Conservation (phyloP, 37 sponge, comb jelly and placozoan genomes). For the Cliona cf. orientalis region DNA sequence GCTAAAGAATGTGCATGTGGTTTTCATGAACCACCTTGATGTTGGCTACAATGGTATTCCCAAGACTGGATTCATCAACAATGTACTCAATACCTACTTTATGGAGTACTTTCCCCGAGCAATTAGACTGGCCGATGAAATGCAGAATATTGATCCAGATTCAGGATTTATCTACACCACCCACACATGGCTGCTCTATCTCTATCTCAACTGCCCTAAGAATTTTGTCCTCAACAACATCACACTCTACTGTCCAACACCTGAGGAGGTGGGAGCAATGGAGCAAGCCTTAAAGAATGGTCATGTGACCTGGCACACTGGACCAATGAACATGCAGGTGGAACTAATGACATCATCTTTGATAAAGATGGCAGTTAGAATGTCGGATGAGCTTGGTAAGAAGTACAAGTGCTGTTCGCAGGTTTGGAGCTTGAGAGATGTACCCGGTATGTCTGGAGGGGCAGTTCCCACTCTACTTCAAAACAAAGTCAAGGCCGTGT, state of each 20-base stretch:
- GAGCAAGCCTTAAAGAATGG: slow-evolving; percentile 29
- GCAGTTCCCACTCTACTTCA: slow-evolving; percentile 14
- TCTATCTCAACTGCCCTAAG: slow-evolving; percentile 81
- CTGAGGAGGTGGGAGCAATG: slow-evolving; percentile 17
- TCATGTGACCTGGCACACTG: slow-evolving; percentile 58
- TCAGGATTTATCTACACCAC: slow-evolving; percentile 72
- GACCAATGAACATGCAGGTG: slow-evolving; percentile 76
- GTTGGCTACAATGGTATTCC: slow-evolving; percentile 77
- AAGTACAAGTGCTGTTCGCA: background rate
- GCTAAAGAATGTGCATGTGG: slow-evolving; percentile 56
- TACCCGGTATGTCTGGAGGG: slow-evolving; percentile 51
- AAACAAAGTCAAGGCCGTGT: slow-evolving; percentile 24
- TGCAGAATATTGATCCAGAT: slow-evolving; percentile 15
- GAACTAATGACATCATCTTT: slow-evolving; percentile 55
- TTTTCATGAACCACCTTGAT: slow-evolving; percentile 82
- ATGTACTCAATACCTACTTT: slow-evolving; percentile 72
- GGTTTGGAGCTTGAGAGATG: slow-evolving; percentile 65
- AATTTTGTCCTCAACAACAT: slow-evolving; percentile 57
- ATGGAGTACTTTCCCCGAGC: slow-evolving; percentile 67
- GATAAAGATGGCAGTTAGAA: background rate
- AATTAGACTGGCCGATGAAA: slow-evolving; percentile 28
- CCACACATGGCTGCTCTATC: slow-evolving; percentile 71
- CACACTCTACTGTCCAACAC: slow-evolving; percentile 44
- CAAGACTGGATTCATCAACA: slow-evolving; percentile 40
- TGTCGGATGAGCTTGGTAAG: background rate